Conservation (phyloP, 2,113 vertebrate species). For the Ivindomyrus marchei region DNA sequence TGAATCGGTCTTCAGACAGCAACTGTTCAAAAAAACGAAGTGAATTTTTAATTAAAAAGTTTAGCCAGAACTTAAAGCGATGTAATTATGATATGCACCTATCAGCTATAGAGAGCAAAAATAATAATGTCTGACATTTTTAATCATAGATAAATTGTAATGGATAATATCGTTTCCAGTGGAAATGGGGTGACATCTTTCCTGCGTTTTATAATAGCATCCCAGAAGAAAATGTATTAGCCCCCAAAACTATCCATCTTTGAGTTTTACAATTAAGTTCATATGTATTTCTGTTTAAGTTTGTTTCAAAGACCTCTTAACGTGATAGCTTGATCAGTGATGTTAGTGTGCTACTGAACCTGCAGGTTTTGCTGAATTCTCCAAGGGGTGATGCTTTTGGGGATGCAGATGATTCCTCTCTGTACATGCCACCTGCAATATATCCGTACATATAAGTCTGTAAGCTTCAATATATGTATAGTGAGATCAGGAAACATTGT, state of each 20-base stretch:
- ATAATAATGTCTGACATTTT: neutral
- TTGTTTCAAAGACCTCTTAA: neutral
- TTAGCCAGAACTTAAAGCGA: neutral
- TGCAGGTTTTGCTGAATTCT: slow-evolving; percentile 61
- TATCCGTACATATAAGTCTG: neutral
- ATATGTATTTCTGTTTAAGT: neutral
- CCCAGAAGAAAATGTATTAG: neutral
- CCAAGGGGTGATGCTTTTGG: slow-evolving; percentile 59
- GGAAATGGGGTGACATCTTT: neutral
- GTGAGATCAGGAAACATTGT: neutral
- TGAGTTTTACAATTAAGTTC: neutral
- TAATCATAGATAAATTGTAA: neutral
- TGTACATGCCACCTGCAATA: slow-evolving; percentile 59
- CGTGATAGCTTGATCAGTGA: neutral
- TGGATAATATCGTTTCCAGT: neutral
- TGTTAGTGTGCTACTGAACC: slow-evolving; percentile 18
- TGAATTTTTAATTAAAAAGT: neutral
- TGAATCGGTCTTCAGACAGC: neutral
- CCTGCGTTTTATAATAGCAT: neutral
- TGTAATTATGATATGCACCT: neutral
- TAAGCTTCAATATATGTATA: neutral
- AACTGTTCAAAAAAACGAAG: neutral
- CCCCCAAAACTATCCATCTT: neutral
- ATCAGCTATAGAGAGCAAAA: neutral
- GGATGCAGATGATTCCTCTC: slow-evolving; percentile 57